phyloP scores from a whole-genome alignment of 2,888 invertebrate species.

The Hololepta plana region DNA sequence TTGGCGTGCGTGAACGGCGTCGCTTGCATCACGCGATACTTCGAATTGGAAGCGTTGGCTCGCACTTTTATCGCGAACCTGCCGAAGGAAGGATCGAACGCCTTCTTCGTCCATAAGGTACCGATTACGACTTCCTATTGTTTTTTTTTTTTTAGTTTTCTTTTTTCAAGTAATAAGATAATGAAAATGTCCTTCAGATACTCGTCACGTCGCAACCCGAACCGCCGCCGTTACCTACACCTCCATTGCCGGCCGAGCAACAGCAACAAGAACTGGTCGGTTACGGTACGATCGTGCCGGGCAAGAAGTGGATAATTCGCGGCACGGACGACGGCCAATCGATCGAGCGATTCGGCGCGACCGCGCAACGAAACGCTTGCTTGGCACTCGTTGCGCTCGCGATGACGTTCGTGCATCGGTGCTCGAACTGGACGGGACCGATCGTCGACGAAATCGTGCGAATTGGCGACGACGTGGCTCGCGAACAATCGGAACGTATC shows the following conservation, averaged over 20 bases:
- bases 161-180: too few species aligned
- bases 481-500: too few species aligned
- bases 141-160: too few species aligned
- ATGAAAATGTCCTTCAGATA: too few species aligned
- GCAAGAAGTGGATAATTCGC: too few species aligned
- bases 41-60: slow-evolving; percentile 16
- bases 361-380: too few species aligned
- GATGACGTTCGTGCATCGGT: slow-evolving; percentile 38
- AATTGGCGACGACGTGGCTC: not conserved
- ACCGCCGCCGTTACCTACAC: too few species aligned
- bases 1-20: slow-evolving; percentile 18
- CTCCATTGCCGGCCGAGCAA: too few species aligned
- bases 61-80: slow-evolving; percentile 20
- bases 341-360: too few species aligned
- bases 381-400: slow-evolving; percentile 37
- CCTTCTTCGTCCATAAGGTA: slow-evolving; percentile 19
- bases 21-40: slow-evolving; percentile 23
- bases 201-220: too few species aligned
- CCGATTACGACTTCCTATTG: slow-evolving; percentile 5
- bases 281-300: slow-evolving; percentile 11
- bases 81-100: slow-evolving; percentile 16
- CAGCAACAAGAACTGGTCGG: slow-evolving; percentile 8
- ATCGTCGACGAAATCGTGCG: slow-evolving; percentile 33
- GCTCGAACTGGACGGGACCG: slow-evolving; percentile 39
- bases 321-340: too few species aligned